Evolutionary conservation across 2,888 invertebrate genomes (phyloP), one percentile per base, ranked within the genome.

Genomic region (Trichogramma evanescens): DNA sequence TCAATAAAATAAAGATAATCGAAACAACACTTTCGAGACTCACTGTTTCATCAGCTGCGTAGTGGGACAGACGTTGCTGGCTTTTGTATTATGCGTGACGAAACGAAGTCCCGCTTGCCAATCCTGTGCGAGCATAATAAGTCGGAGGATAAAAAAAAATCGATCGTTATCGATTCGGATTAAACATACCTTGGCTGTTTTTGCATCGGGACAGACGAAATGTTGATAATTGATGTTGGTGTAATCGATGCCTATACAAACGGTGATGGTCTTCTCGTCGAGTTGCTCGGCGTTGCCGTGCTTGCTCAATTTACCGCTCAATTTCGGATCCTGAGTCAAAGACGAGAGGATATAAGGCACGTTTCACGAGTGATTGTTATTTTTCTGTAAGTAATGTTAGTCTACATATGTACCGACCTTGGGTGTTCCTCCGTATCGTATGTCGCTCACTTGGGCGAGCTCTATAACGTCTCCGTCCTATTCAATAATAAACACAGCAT

Each of bases 31-130:
- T 45, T 50, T 49, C 59, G 1, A 45, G n/a, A 91, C 95, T 87
- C 86, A 99, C 98, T 99, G 98, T 84, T 99, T 99, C 89, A 93
- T 94, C 65, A 99, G 85, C 80, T 90, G 94, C 61, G 91, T 96
- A 78, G 90, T 87, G 40, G 95, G 93, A 79, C 98, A 99, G 68
- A 95, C 91, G 81, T 98, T 98, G 81, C 89, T 92, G 75, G 90
- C 90, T 84, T 96, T 97, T 82, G 91, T 93, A 82, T 95, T 97
- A 82, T 97, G 95, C 63, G 96, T 94, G 74, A 98, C 88, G 70
- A 82, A 82, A 70, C 96, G 88, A 65, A 99, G 84, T 63, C 89
- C 87, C 74, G 88, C 87, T 82, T 95, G 92, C 98, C 98, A 99
- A 71, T 84, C 86, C 96, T 97, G 80, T 50, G 51, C 49, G 62